A percentile compares a stretch with the other conserved stretches of the same genome.
Evolutionary conservation across 2,113 vertebrate genomes (phyloP).

Genomic region (Mystacornis crossleyi): DNA sequence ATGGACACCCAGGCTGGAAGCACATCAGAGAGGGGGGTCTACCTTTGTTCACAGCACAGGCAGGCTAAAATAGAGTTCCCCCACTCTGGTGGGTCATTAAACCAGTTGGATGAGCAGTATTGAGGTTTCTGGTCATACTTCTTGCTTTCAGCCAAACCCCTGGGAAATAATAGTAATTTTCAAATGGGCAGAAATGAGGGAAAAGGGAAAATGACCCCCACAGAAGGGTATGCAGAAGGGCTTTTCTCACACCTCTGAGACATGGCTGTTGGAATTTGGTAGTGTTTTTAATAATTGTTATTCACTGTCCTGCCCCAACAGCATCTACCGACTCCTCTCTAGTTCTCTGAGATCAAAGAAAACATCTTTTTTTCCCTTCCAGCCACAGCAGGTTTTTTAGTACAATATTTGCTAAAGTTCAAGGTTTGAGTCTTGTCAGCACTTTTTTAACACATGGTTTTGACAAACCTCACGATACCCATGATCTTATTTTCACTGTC

Average conservation of each 20-base stretch:
- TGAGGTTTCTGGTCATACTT: not conserved
- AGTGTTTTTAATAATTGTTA: not conserved
- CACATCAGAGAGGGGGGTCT: not conserved
- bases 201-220: not conserved
- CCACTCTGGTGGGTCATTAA: not conserved
- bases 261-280: fast-evolving
- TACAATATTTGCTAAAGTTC: not conserved
- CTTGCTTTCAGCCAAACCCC: not conserved
- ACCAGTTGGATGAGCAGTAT: not conserved
- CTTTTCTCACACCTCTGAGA: not conserved
- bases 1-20: not conserved
- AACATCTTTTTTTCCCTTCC: not conserved
- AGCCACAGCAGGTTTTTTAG: not conserved
- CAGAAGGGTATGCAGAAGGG: not conserved
- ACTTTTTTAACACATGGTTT: not conserved
- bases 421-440: not conserved
- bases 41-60: not conserved
- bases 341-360: not conserved
- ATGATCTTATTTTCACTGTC: not conserved
- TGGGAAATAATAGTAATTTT: not conserved
- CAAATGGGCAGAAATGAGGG: not conserved
- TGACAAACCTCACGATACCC: not conserved
- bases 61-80: not conserved
- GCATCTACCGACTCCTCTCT: not conserved
- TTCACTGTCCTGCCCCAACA: not conserved